Percentiles rank a stretch among this genome's conserved stretches.
Conservation (phyloP, 1,140 invertebrate species). For the Pectinophora gossypiella region DNA sequence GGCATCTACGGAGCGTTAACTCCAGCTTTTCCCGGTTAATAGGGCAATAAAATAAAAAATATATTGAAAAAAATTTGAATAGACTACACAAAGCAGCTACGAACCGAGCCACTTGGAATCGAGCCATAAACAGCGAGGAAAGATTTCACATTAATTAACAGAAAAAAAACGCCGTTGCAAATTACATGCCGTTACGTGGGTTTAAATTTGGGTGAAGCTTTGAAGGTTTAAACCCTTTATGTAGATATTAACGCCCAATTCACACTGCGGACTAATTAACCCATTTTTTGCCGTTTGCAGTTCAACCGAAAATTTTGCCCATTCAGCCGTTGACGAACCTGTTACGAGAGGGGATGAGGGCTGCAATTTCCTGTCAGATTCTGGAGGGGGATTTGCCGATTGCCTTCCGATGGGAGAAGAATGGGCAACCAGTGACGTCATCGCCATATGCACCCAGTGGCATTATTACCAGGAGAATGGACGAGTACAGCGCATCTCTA, state of each 20-base stretch:
- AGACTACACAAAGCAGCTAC: constrained; percentile 17
- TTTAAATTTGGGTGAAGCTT: background rate
- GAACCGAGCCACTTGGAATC: constrained; percentile 16
- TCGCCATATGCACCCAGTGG: constrained; percentile 74
- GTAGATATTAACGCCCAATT: background rate
- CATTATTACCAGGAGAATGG: constrained; percentile 80
- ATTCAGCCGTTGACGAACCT: constrained; percentile 88
- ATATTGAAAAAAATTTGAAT: constrained; percentile 23
- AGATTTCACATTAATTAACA: constrained; percentile 33
- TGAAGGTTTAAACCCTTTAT: background rate
- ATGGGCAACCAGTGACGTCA: constrained; percentile 80
- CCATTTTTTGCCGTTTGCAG: constrained; percentile 69
- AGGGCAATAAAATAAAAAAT: constrained; percentile 53
- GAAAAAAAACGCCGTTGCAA: constrained; percentile 4
- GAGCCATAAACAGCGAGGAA: constrained; percentile 14
- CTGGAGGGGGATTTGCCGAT: constrained; percentile 96
- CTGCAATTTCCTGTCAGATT: constrained; percentile 94
- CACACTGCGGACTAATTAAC: background rate
- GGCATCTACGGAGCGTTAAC: constrained; percentile 40
- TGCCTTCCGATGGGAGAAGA: constrained; percentile 89
- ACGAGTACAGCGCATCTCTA: constrained; percentile 92
- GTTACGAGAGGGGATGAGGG: constrained; percentile 92
- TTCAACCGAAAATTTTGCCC: constrained; percentile 91
- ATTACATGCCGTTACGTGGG: background rate
- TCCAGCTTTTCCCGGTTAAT: constrained; percentile 41